These are phyloP conservation scores for Micrastur ruficollis DNA, from an alignment of 2,797 vertebrate genomes.

Conservation along the genomic window DNA sequence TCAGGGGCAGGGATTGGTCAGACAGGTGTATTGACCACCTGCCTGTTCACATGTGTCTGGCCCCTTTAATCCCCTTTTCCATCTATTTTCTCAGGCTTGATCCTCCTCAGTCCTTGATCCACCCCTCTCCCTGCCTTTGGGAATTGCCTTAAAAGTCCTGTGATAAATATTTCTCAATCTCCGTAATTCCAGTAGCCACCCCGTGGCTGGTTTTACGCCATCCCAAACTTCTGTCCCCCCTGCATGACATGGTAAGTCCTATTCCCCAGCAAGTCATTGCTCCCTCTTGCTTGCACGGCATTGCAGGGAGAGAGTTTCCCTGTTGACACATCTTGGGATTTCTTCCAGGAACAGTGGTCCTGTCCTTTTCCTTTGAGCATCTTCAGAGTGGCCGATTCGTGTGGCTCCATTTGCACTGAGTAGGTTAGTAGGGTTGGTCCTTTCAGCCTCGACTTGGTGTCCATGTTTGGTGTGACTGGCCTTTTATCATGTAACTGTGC, in stretches of 20 bases:
- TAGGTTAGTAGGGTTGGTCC: background rate
- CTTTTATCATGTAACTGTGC: background rate
- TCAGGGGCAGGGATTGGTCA: background rate
- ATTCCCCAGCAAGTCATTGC: background rate
- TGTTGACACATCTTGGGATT: background rate
- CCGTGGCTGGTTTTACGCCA: background rate
- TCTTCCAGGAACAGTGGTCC: background rate
- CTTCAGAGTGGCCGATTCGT: background rate
- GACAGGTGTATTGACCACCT: background rate
- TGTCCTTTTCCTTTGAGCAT: background rate
- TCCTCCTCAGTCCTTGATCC: background rate
- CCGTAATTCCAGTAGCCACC: background rate
- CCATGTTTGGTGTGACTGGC: background rate
- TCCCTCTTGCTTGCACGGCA: accelerated
- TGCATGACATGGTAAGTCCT: background rate
- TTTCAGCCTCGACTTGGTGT: accelerated
- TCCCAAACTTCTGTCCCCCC: background rate
- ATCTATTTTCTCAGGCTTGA: background rate
- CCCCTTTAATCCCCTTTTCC: background rate
- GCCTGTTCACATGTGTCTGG: background rate
- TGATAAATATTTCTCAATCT: background rate
- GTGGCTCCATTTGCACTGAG: background rate
- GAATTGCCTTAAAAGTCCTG: background rate
- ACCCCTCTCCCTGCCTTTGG: background rate
- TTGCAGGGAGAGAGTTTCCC: background rate